A percentile compares a stretch with the other conserved stretches of the same genome.
Conservation (phyloP, 2,888 invertebrate genomes). For the Synergus gifuensis region DNA sequence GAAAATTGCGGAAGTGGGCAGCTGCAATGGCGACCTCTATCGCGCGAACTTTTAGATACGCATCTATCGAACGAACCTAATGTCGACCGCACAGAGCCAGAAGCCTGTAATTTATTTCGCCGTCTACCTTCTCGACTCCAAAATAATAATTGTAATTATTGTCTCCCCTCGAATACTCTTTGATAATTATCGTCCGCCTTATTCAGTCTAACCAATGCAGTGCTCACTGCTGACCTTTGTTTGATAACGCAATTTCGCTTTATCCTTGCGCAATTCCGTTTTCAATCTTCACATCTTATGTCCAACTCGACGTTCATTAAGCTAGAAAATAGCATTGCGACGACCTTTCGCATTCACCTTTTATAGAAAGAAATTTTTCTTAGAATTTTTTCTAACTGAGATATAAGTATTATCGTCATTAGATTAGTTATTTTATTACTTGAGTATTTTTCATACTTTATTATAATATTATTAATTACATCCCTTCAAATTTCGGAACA, state of each 20-base stretch:
- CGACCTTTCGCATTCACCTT: slow-evolving; percentile 39
- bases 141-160: slow-evolving; percentile 76
- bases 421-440: background rate
- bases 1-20: slow-evolving; percentile 70
- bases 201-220: slow-evolving; percentile 59
- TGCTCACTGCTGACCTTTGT: slow-evolving; percentile 33
- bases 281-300: slow-evolving; percentile 34
- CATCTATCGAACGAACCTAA: slow-evolving; percentile 75
- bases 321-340: slow-evolving; percentile 23
- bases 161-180: slow-evolving; percentile 73
- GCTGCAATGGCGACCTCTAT: slow-evolving; percentile 70
- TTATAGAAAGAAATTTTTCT: slow-evolving; percentile 8
- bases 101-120: slow-evolving; percentile 76
- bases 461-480: background rate
- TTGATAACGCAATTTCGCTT: slow-evolving; percentile 38
- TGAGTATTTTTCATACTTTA: background rate
- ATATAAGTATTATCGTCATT: background rate
- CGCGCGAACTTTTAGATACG: slow-evolving; percentile 69
- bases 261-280: background rate
- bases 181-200: slow-evolving; percentile 72
- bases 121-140: slow-evolving; percentile 71
- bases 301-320: slow-evolving; percentile 29
- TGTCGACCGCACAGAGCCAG: slow-evolving; percentile 71
- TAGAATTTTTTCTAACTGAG: background rate
- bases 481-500: no score